Conservation (phyloP, 2,888 invertebrate genomes). For the Ptilodon capucinus region DNA sequence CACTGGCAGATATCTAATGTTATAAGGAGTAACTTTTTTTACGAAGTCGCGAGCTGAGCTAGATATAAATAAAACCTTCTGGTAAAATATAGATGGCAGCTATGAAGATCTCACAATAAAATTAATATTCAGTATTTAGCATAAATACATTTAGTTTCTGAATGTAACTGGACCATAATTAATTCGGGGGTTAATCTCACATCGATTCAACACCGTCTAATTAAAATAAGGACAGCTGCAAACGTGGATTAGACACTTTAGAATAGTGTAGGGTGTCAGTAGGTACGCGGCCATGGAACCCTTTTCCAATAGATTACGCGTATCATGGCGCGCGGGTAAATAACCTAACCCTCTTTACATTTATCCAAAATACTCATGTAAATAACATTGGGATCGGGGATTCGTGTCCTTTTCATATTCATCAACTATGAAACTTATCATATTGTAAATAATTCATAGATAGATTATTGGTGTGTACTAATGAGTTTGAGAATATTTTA, state of each 20-base stretch:
- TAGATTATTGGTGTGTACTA: neutral
- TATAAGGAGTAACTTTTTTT: too few species aligned
- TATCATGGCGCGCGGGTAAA: constrained; percentile 62
- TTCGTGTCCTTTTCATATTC: constrained; percentile 54
- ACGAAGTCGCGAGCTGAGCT: too few species aligned
- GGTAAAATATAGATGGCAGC: too few species aligned
- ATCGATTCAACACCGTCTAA: neutral
- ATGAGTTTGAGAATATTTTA: neutral
- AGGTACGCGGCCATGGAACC: constrained; percentile 37
- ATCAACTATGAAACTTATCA: constrained; percentile 31
- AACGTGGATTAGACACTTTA: neutral
- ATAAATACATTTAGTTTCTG: too few species aligned
- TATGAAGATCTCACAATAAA: too few species aligned
- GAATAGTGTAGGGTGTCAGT: neutral
- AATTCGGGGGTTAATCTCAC: too few species aligned
- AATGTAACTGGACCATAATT: too few species aligned
- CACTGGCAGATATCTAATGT: too few species aligned
- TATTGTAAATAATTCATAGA: constrained; percentile 37
- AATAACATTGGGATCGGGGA: constrained; percentile 60
- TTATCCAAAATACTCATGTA: constrained; percentile 69
- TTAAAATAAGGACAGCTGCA: neutral
- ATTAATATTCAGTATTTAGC: too few species aligned
- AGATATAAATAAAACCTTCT: too few species aligned
- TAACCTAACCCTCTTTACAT: constrained; percentile 59
- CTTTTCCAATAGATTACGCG: constrained; percentile 72